These are phyloP conservation scores for Campoplex capitator DNA, from an alignment of 2,888 invertebrate species.

Conservation along the genomic window DNA sequence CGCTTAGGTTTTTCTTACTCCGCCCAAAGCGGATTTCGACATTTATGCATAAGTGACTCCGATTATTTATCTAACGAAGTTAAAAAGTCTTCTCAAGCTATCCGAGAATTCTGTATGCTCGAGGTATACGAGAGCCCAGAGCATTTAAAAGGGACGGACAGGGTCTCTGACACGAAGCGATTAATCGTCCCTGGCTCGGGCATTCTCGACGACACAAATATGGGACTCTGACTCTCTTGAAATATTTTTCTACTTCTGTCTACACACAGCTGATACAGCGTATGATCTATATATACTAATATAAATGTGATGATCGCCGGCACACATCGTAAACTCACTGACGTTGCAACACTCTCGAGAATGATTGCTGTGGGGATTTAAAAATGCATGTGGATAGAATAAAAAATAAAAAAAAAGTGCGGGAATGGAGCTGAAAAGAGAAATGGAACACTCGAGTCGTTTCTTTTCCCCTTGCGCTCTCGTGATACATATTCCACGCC, in stretches of 20 bases:
- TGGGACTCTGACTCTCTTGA: conserved; percentile 24
- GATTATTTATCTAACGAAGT: conserved; percentile 23
- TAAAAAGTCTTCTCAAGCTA: neutral
- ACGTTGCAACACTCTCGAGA: conserved; percentile 31
- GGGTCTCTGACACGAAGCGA: conserved; percentile 25
- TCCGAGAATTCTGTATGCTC: neutral
- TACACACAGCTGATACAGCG: neutral
- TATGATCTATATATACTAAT: conserved; percentile 5
- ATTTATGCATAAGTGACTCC: conserved; percentile 39
- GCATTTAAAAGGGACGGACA: conserved; percentile 7
- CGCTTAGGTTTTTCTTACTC: neutral
- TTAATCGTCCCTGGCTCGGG: conserved; percentile 51
- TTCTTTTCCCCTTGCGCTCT: conserved; percentile 27
- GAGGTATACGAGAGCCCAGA: neutral
- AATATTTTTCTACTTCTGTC: conserved; percentile 48
- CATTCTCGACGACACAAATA: conserved; percentile 36
- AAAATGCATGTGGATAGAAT: conserved; percentile 9
- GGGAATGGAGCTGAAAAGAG: neutral
- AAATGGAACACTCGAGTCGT: neutral
- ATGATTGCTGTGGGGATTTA: conserved; percentile 29
- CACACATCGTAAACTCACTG: conserved; percentile 50
- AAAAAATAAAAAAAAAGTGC: neutral
- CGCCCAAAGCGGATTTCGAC: conserved; percentile 35
- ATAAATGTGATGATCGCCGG: conserved; percentile 16
- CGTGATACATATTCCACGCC: conserved; percentile 49